These are phyloP conservation scores for Anomalospiza imberbis DNA, from an alignment of 2,797 vertebrate genomes.

Conservation along the genomic window DNA sequence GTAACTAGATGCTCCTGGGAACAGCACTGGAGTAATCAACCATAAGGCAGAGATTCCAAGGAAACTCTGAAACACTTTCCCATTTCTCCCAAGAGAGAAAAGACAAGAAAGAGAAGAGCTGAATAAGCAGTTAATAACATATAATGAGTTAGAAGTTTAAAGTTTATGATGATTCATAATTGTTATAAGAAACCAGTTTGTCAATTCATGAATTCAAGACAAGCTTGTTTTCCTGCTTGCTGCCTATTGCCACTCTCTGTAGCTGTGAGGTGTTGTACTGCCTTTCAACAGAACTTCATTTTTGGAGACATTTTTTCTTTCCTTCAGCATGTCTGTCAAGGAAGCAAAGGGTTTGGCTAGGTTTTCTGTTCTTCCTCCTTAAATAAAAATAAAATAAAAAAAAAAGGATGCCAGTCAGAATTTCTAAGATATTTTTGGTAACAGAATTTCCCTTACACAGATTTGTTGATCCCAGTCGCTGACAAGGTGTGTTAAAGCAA, in stretches of 20 bases:
- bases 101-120: conserved; percentile 29
- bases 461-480: conserved; percentile 50
- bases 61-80: not conserved
- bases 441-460: not conserved
- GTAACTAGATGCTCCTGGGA: not conserved
- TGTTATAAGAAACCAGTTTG: conserved; percentile 26
- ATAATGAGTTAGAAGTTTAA: conserved; percentile 36
- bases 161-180: conserved; percentile 19
- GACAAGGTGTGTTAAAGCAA: conserved; percentile 51
- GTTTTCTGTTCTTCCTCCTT: not conserved
- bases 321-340: not conserved
- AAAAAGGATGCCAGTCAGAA: not conserved
- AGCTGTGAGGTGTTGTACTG: not conserved
- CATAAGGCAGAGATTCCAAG: not conserved
- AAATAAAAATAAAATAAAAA: not conserved
- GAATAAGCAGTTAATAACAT: conserved; percentile 32
- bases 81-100: conserved; percentile 25
- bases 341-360: not conserved
- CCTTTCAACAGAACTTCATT: conserved; percentile 39
- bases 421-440: conserved; percentile 13
- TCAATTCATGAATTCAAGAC: conserved; percentile 11
- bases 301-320: not conserved
- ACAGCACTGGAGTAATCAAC: not conserved
- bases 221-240: not conserved
- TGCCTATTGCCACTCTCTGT: not conserved